Conservation (phyloP, 2,888 invertebrate species). For the Seira sanloemensis region DNA sequence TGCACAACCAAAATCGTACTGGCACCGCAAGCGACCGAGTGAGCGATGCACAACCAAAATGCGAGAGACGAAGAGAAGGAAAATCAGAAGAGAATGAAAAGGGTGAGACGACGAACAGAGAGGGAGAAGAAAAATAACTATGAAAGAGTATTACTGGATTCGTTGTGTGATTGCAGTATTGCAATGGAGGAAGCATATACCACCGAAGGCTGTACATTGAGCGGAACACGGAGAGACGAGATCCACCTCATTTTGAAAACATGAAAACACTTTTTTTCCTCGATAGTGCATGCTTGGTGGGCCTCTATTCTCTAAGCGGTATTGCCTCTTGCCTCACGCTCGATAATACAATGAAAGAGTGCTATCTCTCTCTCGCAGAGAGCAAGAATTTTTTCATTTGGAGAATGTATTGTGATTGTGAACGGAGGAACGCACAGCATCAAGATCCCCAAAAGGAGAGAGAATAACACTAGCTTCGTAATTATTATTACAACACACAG, state of each 20-base stretch:
- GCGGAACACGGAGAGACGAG: constrained; percentile 9
- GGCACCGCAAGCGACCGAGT: constrained; percentile 57
- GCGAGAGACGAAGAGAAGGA: constrained; percentile 25
- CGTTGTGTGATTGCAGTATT: constrained; percentile 2
- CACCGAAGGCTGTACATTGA: constrained; percentile 21
- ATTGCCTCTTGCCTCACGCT: not conserved
- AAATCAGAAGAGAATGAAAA: constrained; percentile 11
- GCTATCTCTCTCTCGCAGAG: not conserved
- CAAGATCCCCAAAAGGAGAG: not conserved
- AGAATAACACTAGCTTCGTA: not conserved
- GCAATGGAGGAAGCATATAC: constrained; percentile 25
- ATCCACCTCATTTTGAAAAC: not conserved
- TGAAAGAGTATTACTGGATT: not conserved
- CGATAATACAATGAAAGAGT: not conserved
- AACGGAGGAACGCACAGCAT: not conserved
- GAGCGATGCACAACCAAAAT: constrained; percentile 48
- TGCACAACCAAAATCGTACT: constrained; percentile 63
- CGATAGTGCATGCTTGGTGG: constrained; percentile 38
- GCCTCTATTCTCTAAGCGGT: not conserved
- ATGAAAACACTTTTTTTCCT: not conserved
- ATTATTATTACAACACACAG: not conserved
- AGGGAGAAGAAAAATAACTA: constrained; percentile 18
- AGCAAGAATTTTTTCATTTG: not conserved
- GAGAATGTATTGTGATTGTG: not conserved
- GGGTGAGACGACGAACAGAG: constrained; percentile 9